Conservation (phyloP, 2,113 vertebrate species). For the Octodon degus region DNA sequence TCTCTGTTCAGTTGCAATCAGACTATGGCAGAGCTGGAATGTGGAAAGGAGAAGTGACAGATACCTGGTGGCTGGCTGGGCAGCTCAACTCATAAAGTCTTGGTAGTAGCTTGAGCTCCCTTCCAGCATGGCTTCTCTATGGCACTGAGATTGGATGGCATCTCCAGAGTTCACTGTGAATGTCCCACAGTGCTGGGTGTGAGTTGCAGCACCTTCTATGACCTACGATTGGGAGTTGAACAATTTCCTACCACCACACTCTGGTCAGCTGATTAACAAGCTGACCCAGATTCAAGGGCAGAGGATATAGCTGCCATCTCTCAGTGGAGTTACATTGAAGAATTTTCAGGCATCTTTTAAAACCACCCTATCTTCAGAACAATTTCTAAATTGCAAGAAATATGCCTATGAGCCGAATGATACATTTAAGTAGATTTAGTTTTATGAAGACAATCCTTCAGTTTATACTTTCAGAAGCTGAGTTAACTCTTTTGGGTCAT, state of each 20-base stretch:
- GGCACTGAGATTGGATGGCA: neutral
- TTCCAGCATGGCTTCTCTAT: neutral
- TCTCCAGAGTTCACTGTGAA: neutral
- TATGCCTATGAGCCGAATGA: neutral
- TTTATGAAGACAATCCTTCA: constrained; percentile 22
- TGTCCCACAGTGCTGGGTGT: neutral
- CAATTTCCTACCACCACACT: neutral
- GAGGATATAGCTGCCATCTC: neutral
- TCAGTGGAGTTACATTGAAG: neutral
- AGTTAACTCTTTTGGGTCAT: constrained; percentile 12
- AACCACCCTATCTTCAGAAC: neutral
- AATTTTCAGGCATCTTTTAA: neutral
- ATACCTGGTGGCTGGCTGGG: neutral
- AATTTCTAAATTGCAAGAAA: neutral
- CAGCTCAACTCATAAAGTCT: neutral
- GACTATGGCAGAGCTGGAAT: neutral
- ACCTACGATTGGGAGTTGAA: neutral
- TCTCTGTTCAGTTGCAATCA: neutral
- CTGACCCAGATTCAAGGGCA: neutral
- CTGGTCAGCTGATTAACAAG: neutral
- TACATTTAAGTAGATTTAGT: constrained; percentile 24
- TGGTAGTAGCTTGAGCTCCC: neutral
- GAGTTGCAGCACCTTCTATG: neutral
- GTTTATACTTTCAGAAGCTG: constrained; percentile 19
- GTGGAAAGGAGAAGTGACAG: neutral